Conservation (phyloP, 2,113 vertebrate species). For the Rynchops niger region DNA sequence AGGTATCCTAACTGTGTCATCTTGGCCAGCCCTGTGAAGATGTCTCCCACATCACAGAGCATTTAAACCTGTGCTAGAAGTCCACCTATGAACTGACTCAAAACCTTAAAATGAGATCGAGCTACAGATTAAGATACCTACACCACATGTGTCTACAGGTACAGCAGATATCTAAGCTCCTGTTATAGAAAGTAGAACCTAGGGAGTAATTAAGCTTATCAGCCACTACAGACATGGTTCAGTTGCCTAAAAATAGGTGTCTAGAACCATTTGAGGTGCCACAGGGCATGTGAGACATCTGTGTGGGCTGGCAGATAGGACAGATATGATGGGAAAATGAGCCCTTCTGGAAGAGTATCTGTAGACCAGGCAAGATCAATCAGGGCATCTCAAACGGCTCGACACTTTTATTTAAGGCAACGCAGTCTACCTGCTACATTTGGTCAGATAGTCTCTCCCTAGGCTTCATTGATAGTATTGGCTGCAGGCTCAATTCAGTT, state of each 20-base stretch:
- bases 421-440: not conserved
- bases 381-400: not conserved
- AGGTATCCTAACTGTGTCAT: not conserved
- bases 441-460: not conserved
- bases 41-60: not conserved
- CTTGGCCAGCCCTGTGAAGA: not conserved
- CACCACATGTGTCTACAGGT: not conserved
- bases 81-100: not conserved
- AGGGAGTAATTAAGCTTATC: not conserved
- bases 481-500: not conserved
- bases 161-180: not conserved
- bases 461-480: not conserved
- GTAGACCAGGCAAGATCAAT: not conserved
- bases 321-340: not conserved
- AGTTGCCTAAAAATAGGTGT: not conserved
- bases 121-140: not conserved
- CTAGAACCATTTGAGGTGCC: not conserved
- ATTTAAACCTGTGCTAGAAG: not conserved
- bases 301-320: not conserved
- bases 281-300: not conserved
- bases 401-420: not conserved
- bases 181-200: accelerated
- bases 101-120: not conserved
- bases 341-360: not conserved
- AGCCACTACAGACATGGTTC: not conserved